Evolutionary conservation across 37 sponge, comb jelly and placozoan species (phyloP).

Genomic region (Beroe ovata): DNA sequence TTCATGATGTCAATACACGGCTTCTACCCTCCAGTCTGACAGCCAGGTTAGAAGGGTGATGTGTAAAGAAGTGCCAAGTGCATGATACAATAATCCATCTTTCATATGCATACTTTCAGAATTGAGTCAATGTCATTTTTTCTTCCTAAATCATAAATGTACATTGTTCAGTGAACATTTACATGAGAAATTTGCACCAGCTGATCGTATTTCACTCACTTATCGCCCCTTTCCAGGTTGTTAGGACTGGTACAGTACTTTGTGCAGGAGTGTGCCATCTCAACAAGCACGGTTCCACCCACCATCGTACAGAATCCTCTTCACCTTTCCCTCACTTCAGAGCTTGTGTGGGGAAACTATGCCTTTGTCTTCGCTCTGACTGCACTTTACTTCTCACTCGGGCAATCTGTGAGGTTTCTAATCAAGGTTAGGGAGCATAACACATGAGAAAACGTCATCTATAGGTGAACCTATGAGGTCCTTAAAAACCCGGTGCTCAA

Average conservation of each 20-base stretch:
- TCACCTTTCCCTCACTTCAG: background rate
- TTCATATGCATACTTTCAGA: no score
- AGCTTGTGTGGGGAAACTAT: background rate
- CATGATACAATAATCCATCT: no score
- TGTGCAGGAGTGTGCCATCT: background rate
- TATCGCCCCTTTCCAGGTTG: background rate
- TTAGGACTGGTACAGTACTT: conserved; percentile 28
- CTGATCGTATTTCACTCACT: no score
- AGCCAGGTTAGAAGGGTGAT: conserved; percentile 58
- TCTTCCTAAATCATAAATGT: no score
- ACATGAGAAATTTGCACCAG: no score
- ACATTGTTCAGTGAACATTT: no score
- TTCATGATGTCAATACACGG: background rate
- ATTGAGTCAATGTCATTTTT: no score
- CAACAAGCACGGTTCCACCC: background rate
- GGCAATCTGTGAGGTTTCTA: background rate
- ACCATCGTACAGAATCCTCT: background rate
- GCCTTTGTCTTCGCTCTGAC: background rate
- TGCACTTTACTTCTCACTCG: conserved; percentile 45
- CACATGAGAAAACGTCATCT: no score
- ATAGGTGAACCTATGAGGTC: no score
- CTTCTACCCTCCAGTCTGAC: conserved; percentile 11
- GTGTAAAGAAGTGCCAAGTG: no score
- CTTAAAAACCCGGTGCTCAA: no score
- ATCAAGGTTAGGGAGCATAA: background rate